Evolutionary conservation across 2,888 invertebrate genomes (phyloP).

Genomic region (Aplocera efformata): DNA sequence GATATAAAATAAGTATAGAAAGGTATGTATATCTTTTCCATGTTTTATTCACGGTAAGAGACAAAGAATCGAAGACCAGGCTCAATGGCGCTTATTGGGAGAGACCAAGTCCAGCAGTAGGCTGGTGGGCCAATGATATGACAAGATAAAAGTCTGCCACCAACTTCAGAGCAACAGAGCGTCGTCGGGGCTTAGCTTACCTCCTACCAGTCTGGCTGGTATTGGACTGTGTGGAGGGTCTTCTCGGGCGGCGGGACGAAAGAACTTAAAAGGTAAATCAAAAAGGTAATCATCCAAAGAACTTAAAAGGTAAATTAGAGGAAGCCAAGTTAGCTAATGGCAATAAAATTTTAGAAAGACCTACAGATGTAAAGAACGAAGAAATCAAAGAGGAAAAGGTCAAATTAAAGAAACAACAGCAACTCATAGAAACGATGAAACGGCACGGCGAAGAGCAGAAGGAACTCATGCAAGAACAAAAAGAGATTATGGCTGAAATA

Average conservation of each 20-base stretch:
- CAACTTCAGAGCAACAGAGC: too few species aligned
- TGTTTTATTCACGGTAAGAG: too few species aligned
- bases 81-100: too few species aligned
- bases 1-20: too few species aligned
- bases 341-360: slow-evolving; percentile 33
- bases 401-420: slow-evolving; percentile 57
- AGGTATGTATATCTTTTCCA: too few species aligned
- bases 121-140: too few species aligned
- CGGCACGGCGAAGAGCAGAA: slow-evolving; percentile 85
- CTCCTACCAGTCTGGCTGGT: slow-evolving; percentile 41
- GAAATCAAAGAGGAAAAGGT: slow-evolving; percentile 44
- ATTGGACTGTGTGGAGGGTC: slow-evolving; percentile 45
- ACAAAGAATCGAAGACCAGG: too few species aligned
- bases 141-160: too few species aligned
- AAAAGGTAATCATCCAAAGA: slow-evolving; percentile 64
- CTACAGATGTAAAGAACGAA: slow-evolving; percentile 29
- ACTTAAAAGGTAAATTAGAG: slow-evolving; percentile 48
- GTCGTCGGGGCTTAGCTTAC: too few species aligned
- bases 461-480: slow-evolving; percentile 84
- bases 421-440: slow-evolving; percentile 83
- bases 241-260: slow-evolving; percentile 39
- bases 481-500: slow-evolving; percentile 81
- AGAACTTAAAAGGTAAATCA: too few species aligned
- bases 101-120: too few species aligned
- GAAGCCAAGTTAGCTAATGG: slow-evolving; percentile 45